Conservation (phyloP, 2,797 vertebrate genomes). For the Pantherophis vulpinus region DNA sequence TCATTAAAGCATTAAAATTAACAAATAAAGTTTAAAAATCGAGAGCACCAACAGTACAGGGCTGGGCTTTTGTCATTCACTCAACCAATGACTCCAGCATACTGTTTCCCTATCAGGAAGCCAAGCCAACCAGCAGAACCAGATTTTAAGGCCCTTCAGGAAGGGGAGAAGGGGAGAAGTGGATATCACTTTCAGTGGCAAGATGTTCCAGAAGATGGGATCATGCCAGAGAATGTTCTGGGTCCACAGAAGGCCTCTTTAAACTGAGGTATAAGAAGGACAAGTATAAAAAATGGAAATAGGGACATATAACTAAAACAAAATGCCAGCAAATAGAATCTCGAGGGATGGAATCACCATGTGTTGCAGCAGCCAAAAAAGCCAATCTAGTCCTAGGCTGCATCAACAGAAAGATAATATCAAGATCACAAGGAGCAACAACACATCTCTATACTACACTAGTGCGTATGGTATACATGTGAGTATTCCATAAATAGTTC, state of each 20-base stretch:
- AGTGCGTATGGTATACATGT: neutral
- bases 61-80: neutral
- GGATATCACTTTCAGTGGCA: neutral
- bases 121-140: neutral
- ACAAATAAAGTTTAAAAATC: neutral
- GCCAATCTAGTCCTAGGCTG: neutral
- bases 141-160: neutral
- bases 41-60: neutral
- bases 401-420: neutral
- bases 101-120: neutral
- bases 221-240: neutral
- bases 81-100: neutral
- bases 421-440: neutral
- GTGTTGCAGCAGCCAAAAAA: neutral
- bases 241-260: too few species aligned
- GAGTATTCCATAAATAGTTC: too few species aligned
- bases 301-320: too few species aligned
- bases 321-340: too few species aligned
- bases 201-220: neutral
- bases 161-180: neutral
- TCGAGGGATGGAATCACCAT: too few species aligned
- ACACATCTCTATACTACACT: neutral
- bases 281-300: too few species aligned
- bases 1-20: neutral
- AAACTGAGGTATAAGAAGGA: too few species aligned